Evolutionary conservation across 2,797 vertebrate genomes (phyloP).

Genomic region (Characodon lateralis): DNA sequence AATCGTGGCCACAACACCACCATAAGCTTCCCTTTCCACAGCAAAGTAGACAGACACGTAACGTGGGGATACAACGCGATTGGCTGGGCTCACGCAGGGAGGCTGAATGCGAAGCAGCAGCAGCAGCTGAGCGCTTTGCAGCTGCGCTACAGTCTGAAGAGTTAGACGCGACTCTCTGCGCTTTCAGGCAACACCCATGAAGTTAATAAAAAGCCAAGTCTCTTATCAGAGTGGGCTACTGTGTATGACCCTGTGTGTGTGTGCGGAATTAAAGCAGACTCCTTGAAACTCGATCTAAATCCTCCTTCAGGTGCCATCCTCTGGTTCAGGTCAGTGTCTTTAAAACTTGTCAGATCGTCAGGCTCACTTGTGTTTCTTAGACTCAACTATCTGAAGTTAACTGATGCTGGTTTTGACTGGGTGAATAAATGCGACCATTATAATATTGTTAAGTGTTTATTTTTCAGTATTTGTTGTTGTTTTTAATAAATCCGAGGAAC

Average conservation of each 20-base stretch:
- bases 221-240: not conserved
- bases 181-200: constrained; percentile 4
- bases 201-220: not conserved
- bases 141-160: constrained; percentile 48
- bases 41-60: not conserved
- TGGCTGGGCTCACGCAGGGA: constrained; percentile 28
- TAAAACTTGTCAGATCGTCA: not conserved
- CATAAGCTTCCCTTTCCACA: constrained; percentile 35
- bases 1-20: constrained; percentile 26
- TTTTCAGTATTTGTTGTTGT: not conserved
- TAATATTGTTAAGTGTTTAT: not conserved
- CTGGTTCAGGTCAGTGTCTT: constrained; percentile 43
- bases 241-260: not conserved
- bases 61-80: constrained; percentile 19
- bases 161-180: constrained; percentile 15
- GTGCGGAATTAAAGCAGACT: constrained; percentile 12
- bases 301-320: constrained; percentile 21
- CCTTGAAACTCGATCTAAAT: not conserved
- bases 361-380: not conserved
- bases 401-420: not conserved
- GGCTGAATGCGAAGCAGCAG: constrained; percentile 6
- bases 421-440: not conserved
- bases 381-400: not conserved
- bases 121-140: constrained; percentile 35
- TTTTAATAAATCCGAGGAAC: not conserved